Conservation (phyloP, 1,140 invertebrate species). For the Manduca sexta region DNA sequence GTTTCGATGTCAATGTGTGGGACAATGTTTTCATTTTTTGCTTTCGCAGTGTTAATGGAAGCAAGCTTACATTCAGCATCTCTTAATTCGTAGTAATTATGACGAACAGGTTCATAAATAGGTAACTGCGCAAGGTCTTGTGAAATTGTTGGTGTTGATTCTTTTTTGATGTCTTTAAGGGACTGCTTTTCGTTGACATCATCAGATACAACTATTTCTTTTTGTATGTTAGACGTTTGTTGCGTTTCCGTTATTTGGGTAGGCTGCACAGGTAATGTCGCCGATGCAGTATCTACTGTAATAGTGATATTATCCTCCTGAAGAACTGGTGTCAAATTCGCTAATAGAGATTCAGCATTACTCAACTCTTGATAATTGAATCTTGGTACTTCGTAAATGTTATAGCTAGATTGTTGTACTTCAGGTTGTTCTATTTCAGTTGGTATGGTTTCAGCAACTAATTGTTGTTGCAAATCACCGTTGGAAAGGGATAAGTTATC, state of each 20-base stretch:
- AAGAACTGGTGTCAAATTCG: background rate
- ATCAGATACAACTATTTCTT: background rate
- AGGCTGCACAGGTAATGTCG: too few relatives aligned
- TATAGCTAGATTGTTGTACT: conserved; percentile 1
- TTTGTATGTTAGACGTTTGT: background rate
- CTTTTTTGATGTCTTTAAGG: too few relatives aligned
- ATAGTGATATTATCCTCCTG: background rate
- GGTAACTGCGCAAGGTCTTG: background rate
- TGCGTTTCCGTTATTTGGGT: too few relatives aligned
- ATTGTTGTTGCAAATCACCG: background rate
- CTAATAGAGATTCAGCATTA: conserved; percentile 27
- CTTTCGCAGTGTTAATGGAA: too few relatives aligned
- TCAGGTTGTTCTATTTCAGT: background rate
- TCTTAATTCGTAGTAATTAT: conserved; percentile 29
- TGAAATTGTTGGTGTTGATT: too few relatives aligned
- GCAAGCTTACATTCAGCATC: conserved; percentile 26
- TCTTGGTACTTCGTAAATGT: conserved; percentile 21
- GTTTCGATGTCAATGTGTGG: too few relatives aligned
- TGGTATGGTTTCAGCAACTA: background rate
- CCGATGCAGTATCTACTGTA: too few relatives aligned
- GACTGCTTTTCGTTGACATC: conserved; percentile 2
- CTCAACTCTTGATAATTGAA: conserved; percentile 29
- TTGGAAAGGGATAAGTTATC: background rate
- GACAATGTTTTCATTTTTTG: too few relatives aligned
- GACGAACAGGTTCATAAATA: conserved; percentile 11